Conservation (phyloP, 2,888 invertebrate species). For the Peribatodes rhomboidaria region DNA sequence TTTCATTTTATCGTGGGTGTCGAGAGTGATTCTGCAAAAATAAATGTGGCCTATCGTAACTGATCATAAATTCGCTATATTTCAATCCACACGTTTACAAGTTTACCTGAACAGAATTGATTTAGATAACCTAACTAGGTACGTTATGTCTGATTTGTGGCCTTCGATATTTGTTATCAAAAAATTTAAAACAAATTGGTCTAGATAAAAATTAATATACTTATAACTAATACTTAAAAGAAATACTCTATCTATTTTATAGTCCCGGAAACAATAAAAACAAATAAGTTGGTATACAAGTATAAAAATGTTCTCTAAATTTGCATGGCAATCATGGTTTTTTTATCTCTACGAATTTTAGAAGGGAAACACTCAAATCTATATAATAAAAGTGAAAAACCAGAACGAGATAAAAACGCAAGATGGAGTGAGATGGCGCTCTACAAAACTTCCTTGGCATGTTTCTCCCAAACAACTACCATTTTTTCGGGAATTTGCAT, state of each 20-base stretch:
- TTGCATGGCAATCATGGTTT: constrained; percentile 34
- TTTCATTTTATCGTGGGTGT: constrained; percentile 34
- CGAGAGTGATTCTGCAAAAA: constrained; percentile 30
- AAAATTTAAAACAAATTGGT: background rate
- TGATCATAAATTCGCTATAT: constrained; percentile 26
- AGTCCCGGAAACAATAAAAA: no score
- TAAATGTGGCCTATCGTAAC: constrained; percentile 25
- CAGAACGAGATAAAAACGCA: no score
- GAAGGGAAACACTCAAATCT: constrained; percentile 39
- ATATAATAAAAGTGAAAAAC: no score
- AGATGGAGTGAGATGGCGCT: no score
- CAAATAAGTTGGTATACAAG: background rate
- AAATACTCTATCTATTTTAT: no score
- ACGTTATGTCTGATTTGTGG: background rate
- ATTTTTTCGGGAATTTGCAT: no score
- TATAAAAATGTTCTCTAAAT: constrained; percentile 20
- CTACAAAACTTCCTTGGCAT: no score
- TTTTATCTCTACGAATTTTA: constrained; percentile 36
- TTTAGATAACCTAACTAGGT: constrained; percentile 4
- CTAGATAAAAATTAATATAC: background rate
- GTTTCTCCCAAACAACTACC: no score
- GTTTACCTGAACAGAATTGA: constrained; percentile 17
- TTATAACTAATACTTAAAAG: no score
- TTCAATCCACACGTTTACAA: constrained; percentile 18
- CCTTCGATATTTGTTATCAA: background rate